phyloP scores from a whole-genome alignment of 2,888 invertebrate genomes.

The Lithodes maja region DNA sequence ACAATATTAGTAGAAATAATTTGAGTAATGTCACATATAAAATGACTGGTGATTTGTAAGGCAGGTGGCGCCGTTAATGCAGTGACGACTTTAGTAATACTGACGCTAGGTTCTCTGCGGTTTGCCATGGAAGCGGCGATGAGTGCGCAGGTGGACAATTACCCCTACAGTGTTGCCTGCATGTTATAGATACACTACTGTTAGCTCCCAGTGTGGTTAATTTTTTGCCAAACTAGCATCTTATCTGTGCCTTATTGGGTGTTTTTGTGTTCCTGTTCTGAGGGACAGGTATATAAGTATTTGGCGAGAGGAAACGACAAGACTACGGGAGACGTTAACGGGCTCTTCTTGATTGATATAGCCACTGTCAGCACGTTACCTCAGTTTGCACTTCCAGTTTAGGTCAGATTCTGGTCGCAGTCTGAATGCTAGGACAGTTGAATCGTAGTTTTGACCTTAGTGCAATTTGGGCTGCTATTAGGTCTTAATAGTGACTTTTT shows the following conservation, averaged over 20 bases:
- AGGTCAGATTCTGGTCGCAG: conserved; percentile 45
- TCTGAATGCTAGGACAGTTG: conserved; percentile 11
- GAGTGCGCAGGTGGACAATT: conserved; percentile 27
- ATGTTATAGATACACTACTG: conserved; percentile 50
- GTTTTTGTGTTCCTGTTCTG: conserved; percentile 65
- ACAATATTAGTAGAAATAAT: no score
- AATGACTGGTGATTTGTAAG: no score
- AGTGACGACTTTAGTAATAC: no score
- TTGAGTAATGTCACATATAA: no score
- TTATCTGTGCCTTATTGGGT: conserved; percentile 69
- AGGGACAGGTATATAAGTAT: conserved; percentile 63
- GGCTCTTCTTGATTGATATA: conserved; percentile 46
- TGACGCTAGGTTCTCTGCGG: neutral
- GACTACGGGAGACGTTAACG: conserved; percentile 40
- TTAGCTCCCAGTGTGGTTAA: conserved; percentile 62
- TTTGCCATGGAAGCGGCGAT: conserved; percentile 30
- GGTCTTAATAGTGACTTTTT: neutral
- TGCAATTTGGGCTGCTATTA: neutral
- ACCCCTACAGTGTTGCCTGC: conserved; percentile 50
- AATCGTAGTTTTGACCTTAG: neutral
- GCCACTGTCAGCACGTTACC: conserved; percentile 61
- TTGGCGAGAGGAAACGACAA: conserved; percentile 52
- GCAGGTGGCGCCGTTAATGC: no score
- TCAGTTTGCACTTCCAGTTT: conserved; percentile 61
- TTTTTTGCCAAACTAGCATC: conserved; percentile 68